Conservation (phyloP, 1,140 invertebrate genomes). For the Papilio polytes region DNA sequence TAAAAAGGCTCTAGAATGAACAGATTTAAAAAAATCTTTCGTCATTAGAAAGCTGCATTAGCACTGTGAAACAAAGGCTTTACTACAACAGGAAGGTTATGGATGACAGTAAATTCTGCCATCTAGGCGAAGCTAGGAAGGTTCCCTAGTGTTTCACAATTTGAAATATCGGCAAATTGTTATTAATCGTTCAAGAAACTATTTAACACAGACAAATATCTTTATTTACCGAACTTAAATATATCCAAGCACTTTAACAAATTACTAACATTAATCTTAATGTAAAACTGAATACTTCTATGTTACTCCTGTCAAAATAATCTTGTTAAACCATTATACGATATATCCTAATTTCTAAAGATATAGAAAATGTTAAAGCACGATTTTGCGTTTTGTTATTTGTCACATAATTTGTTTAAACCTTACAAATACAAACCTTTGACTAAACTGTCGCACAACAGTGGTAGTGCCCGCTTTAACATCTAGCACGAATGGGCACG, state of each 20-base stretch:
- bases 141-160: neutral
- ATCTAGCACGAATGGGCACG: no score
- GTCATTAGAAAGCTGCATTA: no score
- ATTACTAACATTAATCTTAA: conserved; percentile 9
- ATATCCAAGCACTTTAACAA: neutral
- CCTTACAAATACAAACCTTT: neutral
- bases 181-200: neutral
- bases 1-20: no score
- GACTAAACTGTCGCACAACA: no score
- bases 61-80: no score
- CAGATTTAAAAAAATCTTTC: no score
- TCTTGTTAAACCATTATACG: neutral
- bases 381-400: conserved; percentile 20
- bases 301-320: neutral
- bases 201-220: neutral
- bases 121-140: no score
- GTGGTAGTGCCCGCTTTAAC: no score
- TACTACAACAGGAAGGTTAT: no score
- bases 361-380: neutral
- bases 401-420: conserved; percentile 15
- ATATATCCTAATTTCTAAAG: neutral
- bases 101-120: no score
- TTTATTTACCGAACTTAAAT: neutral
- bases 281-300: neutral
- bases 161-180: neutral